Evolutionary conservation across 1,140 invertebrate species (phyloP), one percentile per base, ranked within the genome.

Genomic region (Drosophila dunni): DNA sequence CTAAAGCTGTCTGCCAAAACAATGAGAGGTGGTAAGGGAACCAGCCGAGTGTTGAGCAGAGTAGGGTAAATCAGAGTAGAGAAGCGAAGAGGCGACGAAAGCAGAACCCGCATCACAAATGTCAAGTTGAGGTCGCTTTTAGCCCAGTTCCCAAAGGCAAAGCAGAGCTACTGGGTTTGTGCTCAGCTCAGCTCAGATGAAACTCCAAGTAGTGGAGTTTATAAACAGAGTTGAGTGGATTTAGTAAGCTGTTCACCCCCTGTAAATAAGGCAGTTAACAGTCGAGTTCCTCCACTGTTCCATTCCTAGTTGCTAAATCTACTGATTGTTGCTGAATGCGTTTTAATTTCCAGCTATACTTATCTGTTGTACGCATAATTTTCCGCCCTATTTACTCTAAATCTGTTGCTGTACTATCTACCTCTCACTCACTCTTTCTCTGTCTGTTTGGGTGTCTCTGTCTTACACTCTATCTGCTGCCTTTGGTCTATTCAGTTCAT

Each of bases 371-470:
- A 74, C 84, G 84, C 83, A 89, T 83, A 72, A 82, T 89, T 88
- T 88, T 88, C 56, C 77, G 77, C 76, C 77, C 84, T 80, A 88
- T 88, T 88, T 88, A 76, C 69, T 66, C 42, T 54, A 65, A 50
- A 76, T 63, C 65, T 70, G 54, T 54, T 48, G 69, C 42, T 75
- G 48, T 29, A 29, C 24, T 29, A 29, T 29, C 20, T 56, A 17
- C 42, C 60, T 29, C 11, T 40, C 15, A 17, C 24, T 10, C 11
- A 29, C 15, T 34, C 24, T 10, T 42, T 17, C 15, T 40, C 36
- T 61, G 24, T 44, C 53, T 46, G 24, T 29, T 29, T 29, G 24
- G 3, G 15, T 56, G 24, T 46, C 60, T 33, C 44, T 29, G 7
- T 40, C 33, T 34, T 38, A 6, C 57, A 1, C 15, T 40, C 36